These are phyloP conservation scores for Tapirus terrestris DNA, from an alignment of 2,113 vertebrate species.

Conservation along the genomic window DNA sequence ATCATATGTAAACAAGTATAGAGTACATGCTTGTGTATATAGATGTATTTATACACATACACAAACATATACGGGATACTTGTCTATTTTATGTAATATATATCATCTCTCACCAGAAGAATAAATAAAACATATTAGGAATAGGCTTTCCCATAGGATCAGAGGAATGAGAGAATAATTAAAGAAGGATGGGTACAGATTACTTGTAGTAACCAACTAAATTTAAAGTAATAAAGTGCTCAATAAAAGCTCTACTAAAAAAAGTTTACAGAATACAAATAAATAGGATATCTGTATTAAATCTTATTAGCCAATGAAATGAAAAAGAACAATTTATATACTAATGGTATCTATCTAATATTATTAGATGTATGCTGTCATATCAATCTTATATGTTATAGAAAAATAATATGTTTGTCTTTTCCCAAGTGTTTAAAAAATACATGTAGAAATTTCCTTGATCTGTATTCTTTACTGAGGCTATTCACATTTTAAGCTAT, in stretches of 20 bases:
- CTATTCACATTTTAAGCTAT: background rate
- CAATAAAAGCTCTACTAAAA: background rate
- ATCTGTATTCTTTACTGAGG: background rate
- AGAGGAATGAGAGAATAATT: background rate
- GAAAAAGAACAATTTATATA: background rate
- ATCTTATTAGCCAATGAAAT: background rate
- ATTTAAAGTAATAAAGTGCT: background rate
- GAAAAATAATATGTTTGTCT: background rate
- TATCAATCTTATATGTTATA: background rate
- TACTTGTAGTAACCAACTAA: background rate
- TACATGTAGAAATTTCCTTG: background rate
- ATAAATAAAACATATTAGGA: background rate
- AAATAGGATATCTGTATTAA: background rate
- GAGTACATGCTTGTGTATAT: background rate
- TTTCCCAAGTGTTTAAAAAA: conserved; percentile 20
- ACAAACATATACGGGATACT: background rate
- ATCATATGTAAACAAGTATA: background rate
- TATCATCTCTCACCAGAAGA: background rate
- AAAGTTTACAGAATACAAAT: background rate
- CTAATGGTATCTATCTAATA: background rate
- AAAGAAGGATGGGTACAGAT: background rate
- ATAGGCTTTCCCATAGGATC: background rate
- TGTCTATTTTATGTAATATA: background rate
- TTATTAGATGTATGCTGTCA: background rate
- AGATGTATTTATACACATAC: background rate